Evolutionary conservation across 2,888 invertebrate genomes (phyloP), one percentile per base, ranked within the genome.

Genomic region (Digitonthophagus gazella): DNA sequence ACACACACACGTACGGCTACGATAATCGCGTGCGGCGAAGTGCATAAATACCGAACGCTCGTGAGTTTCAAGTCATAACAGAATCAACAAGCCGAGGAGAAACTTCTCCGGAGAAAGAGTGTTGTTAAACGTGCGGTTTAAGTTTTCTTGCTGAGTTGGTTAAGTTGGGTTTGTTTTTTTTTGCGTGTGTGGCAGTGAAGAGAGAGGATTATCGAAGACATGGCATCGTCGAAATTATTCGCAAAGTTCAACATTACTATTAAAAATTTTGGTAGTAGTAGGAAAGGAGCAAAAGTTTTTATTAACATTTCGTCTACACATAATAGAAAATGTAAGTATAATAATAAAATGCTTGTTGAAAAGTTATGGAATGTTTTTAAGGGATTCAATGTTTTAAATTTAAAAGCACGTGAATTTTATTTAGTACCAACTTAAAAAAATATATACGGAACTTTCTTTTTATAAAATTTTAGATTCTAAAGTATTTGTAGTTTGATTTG

Each of bases 211-310:
- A 3, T 44, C 11, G 28, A 1, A 1, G 11, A 44, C 6, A 70
- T 70, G 70, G 70, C 70, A 66, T 70, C 70, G 18, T 70, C 70
- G 6, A 70, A 70, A 63, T 55, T 70, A 57, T 70, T 70, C 68
- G 68, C 68, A 28, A 70, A 68, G 61, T 64, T 70, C 15, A 65
- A 70, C 44, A 65, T 70, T 4, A 70, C 70, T 3, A 67, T 70
- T 58, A 70, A 70, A 66, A 70, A 67, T 67, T 65, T 68, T 58
- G n/a, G n/a, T n/a, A 56, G 44, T 28, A 65, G 28, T 2, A 56
- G 44, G 28, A 67, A 70, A 56, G 58, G 68, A 8, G 54, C 68
- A 14, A 70, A 70, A 57, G 65, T 70, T n/a, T 54, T 70, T 20
- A 66, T 70, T 15, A 70, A 70, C n/a, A 70, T 70, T 63, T 66